phyloP scores from a whole-genome alignment of 2,113 vertebrate genomes.

The Pseudorectes ferrugineus region DNA sequence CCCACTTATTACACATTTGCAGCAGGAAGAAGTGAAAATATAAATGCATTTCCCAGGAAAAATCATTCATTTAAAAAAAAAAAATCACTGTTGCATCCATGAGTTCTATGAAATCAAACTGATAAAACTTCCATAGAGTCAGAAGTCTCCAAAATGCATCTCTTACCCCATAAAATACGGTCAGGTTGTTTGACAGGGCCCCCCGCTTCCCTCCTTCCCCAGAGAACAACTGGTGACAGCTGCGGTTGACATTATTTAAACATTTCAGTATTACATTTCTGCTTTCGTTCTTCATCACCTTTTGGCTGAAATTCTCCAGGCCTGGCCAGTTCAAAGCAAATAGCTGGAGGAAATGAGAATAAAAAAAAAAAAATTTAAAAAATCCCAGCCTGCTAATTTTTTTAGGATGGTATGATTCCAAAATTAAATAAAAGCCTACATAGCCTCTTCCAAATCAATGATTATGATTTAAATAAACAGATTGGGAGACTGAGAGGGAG shows the following conservation, averaged over 20 bases:
- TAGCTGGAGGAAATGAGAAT: neutral
- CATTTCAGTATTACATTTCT: neutral
- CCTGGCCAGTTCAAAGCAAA: neutral
- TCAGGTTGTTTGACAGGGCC: neutral
- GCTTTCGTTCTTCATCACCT: conserved; percentile 5
- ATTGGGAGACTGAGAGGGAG: neutral
- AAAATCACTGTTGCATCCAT: neutral
- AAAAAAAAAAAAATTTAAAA: neutral
- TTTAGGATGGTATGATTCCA: neutral
- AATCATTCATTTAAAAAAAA: neutral
- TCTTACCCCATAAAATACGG: neutral
- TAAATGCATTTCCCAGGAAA: neutral
- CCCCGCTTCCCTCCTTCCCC: neutral
- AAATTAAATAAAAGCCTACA: neutral
- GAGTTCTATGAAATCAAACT: neutral
- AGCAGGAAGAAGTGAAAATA: neutral
- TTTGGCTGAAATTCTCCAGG: conserved; percentile 6
- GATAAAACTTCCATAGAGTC: neutral
- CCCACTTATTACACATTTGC: neutral
- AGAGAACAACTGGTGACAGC: neutral
- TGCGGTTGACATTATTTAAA: neutral
- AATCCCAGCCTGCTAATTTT: neutral
- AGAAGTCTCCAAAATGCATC: neutral
- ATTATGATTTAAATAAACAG: conserved; percentile 16
- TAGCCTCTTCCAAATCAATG: conserved; percentile 12